Base-by-base conservation (phyloP, 2,113 vertebrate genomes). In the Dryoscopus gambensis region DNA sequence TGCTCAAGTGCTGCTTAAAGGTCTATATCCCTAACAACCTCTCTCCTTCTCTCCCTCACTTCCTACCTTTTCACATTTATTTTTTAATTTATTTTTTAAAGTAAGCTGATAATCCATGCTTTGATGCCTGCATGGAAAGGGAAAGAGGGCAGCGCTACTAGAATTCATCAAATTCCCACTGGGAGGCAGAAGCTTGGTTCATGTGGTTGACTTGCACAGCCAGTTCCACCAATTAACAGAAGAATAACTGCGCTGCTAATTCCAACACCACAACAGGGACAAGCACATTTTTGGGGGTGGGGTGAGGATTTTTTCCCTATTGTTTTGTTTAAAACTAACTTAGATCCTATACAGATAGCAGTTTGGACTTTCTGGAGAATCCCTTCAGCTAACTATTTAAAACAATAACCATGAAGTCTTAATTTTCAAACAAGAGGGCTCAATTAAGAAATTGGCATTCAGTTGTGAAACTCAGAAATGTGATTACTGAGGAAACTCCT, bases 1-100 rank as follows among this genome's bases (percentile, higher is more conserved):
- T 95, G 98, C 98, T 98, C 98, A 98, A 95, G 98, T 98, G 98
- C 98, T 98, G 98, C 98, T 98, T 98, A 96, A 98, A 98, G 86
- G 95, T 95, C 95, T 97, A 96, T 30, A 92, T 78, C 96, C 91
- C 98, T 98, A 97, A 87, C 87, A 96, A 95, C 53, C 76, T 89
- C 95, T 97, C 94, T 92, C 86, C 85, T 91, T 83, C 90, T 96
- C 70, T 93, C 94, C 63, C 94, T 97, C 47, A 4, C 89, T 94
- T 93, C 84, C 95, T 96, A 89, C 12, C 44, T 92, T 88, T 81
- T 55, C 22, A 81, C 60, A 17, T 68, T 75, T 69, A 6, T 16
- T 81, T 21, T 39, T 60, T 37, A 5, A 18, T 56, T 52, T 39
- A 16, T 35, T 52, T 68, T 31, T 42, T 44, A 8, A 81, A 79